phyloP scores from a whole-genome alignment of 2,113 vertebrate genomes.

The Sylvia atricapilla region DNA sequence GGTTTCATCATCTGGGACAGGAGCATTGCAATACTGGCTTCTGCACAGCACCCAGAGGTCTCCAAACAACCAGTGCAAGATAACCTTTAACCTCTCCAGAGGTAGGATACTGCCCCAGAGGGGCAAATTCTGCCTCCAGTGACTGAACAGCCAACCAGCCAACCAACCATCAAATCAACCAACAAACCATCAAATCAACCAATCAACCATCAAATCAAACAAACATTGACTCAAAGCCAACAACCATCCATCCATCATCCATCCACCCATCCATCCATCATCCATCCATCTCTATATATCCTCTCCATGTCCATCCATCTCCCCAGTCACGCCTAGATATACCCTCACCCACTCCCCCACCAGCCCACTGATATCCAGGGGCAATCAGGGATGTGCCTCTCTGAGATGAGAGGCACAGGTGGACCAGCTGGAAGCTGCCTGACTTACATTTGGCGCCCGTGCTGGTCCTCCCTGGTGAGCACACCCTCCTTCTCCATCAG shows the following conservation, averaged over 20 bases:
- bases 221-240: not conserved
- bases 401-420: not conserved
- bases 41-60: not conserved
- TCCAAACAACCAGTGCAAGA: not conserved
- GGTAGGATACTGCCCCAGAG: not conserved
- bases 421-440: not conserved
- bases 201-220: not conserved
- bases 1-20: not conserved
- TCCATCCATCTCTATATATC: not conserved
- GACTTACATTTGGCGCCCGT: conserved; percentile 87
- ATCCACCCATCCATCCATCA: not conserved
- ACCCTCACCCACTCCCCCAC: not conserved
- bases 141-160: not conserved
- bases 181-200: not conserved
- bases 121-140: not conserved
- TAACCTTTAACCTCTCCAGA: not conserved
- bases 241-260: not conserved
- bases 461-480: conserved; percentile 89
- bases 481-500: conserved; percentile 99
- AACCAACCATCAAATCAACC: not conserved
- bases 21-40: not conserved
- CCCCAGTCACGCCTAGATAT: not conserved
- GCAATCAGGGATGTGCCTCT: not conserved
- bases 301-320: not conserved
- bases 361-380: rapidly evolving